phyloP scores from a whole-genome alignment of 2,888 invertebrate genomes.

The Callyntrura guangdongensis region DNA sequence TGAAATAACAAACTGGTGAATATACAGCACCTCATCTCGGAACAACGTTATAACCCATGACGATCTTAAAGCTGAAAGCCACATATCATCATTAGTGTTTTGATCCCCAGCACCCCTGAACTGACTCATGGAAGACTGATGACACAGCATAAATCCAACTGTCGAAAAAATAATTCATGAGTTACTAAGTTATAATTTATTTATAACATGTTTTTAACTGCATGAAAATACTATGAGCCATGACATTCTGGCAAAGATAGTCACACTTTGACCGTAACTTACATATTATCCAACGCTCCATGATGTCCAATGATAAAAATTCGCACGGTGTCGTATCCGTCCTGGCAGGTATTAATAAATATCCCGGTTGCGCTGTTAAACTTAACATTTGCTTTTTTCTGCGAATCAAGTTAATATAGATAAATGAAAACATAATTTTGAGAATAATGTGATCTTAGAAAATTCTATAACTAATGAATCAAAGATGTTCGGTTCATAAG shows the following conservation, averaged over 20 bases:
- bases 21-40: conserved; percentile 98
- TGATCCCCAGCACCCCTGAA: conserved; percentile 30
- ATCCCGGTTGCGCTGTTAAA: conserved; percentile 97
- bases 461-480: background rate
- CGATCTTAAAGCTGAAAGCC: conserved; percentile 96
- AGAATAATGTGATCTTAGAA: background rate
- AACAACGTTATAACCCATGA: conserved; percentile 98
- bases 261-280: conserved; percentile 85
- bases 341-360: conserved; percentile 96
- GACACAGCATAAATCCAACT: conserved; percentile 96
- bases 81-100: conserved; percentile 88
- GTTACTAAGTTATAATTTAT: too few relatives aligned
- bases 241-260: too few relatives aligned
- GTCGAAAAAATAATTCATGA: too few relatives aligned
- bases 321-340: conserved; percentile 99
- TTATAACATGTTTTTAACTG: too few relatives aligned
- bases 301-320: conserved; percentile 96
- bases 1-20: conserved; percentile 96
- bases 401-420: background rate
- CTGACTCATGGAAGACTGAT: conserved; percentile 92
- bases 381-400: conserved; percentile 96
- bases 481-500: too few relatives aligned
- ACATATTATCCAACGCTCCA: conserved; percentile 99
- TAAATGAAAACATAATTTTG: background rate
- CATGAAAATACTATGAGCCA: too few relatives aligned